Conservation (phyloP, 2,888 invertebrate species). For the Drosophila parthenogenetica region DNA sequence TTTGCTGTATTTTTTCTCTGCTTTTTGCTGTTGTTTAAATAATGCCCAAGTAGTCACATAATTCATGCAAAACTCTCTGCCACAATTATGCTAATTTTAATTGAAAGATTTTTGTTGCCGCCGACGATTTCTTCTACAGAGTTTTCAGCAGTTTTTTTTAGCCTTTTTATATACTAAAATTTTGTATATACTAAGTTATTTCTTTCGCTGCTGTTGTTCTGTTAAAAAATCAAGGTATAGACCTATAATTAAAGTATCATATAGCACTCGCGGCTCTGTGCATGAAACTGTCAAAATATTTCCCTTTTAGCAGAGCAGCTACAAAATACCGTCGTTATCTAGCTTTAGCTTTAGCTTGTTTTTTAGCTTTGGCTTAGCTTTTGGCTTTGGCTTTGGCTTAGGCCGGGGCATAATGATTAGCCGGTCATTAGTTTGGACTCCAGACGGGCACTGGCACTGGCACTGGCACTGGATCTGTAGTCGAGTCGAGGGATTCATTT, state of each 20-base stretch:
- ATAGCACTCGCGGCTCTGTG: constrained; percentile 78
- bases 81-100: constrained; percentile 79
- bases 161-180: constrained; percentile 46
- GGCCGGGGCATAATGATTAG: constrained; percentile 71
- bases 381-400: constrained; percentile 30
- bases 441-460: constrained; percentile 34
- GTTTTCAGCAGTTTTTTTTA: constrained; percentile 54
- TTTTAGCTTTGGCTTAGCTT: constrained; percentile 53
- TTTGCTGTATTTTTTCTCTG: constrained; percentile 40
- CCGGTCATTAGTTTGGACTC: constrained; percentile 71
- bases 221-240: constrained; percentile 66
- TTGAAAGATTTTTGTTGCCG: constrained; percentile 70
- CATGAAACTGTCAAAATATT: constrained; percentile 80
- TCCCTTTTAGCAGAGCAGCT: constrained; percentile 45
- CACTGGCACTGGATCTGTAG: constrained; percentile 29
- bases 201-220: constrained; percentile 53
- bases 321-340: constrained; percentile 64
- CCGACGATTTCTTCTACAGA: constrained; percentile 43
- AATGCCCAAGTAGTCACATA: constrained; percentile 78
- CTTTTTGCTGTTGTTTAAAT: constrained; percentile 60
- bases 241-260: constrained; percentile 80
- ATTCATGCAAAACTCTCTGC: constrained; percentile 78
- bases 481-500: constrained; percentile 68
- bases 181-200: constrained; percentile 5
- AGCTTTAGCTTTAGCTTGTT: constrained; percentile 60